Conservation (phyloP, 2,797 vertebrate species). For the Zonotrichia albicollis region DNA sequence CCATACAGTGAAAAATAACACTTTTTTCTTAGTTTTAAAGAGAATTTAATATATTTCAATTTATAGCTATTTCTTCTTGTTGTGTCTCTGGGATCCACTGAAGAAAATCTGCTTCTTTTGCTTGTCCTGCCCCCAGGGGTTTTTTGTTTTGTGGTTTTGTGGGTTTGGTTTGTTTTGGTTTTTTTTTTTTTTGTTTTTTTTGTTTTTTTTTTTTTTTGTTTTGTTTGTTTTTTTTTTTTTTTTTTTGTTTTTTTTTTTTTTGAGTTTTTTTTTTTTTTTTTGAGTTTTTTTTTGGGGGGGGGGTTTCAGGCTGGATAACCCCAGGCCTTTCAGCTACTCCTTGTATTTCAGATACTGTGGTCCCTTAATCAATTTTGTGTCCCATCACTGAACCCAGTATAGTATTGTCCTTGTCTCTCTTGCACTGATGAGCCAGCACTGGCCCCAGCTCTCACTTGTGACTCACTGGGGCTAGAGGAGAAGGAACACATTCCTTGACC, state of each 20-base stretch:
- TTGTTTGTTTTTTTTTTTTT: background rate
- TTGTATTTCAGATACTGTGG: background rate
- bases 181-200: too few relatives aligned
- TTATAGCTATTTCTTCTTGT: background rate
- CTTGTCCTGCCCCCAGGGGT: background rate
- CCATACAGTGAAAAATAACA: background rate
- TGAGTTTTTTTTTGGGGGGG: too few relatives aligned
- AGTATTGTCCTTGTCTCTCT: background rate
- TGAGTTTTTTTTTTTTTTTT: background rate
- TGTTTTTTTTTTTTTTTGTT: too few relatives aligned
- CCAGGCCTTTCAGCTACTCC: background rate
- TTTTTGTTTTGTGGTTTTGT: too few relatives aligned
- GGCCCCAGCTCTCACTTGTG: background rate
- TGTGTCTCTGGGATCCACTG: background rate
- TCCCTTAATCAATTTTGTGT: background rate
- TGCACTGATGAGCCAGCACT: background rate
- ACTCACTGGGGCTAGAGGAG: background rate
- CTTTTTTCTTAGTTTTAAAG: background rate
- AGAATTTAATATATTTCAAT: background rate
- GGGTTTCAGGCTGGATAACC: background rate
- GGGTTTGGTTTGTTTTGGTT: too few relatives aligned
- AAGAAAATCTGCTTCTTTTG: background rate
- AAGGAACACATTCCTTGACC: background rate
- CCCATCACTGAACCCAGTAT: rapidly evolving
- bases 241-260: background rate